Evolutionary conservation across 2,113 vertebrate species (phyloP).

Genomic region (Nothocercus nigrocapillus): DNA sequence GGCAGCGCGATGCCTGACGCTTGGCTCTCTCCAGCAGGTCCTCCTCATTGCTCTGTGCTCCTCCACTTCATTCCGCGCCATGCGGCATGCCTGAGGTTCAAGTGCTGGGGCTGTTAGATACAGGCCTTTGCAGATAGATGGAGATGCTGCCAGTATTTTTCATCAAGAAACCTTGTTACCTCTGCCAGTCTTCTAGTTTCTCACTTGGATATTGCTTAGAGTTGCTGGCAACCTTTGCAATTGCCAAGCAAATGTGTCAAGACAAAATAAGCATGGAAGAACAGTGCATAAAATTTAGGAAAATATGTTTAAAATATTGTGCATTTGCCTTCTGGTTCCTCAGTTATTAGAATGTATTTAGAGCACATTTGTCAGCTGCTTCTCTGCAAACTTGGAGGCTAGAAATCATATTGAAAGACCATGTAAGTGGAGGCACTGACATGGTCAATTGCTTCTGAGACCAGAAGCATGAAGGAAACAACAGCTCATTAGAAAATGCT

Average conservation of each 20-base stretch:
- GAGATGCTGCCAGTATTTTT: background rate
- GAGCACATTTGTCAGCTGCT: slow-evolving; percentile 34
- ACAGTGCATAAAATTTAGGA: background rate
- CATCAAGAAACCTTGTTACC: slow-evolving; percentile 11
- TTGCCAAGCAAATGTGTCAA: slow-evolving; percentile 57
- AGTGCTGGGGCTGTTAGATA: background rate
- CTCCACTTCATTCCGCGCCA: background rate
- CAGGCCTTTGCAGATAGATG: background rate
- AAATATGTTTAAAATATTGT: slow-evolving; percentile 52
- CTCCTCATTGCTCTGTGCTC: background rate
- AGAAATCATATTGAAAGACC: background rate
- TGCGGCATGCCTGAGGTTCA: background rate
- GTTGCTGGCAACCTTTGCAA: slow-evolving; percentile 49
- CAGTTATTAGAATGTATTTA: slow-evolving; percentile 14
- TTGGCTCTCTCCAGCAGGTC: background rate
- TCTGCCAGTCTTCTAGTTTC: slow-evolving; percentile 34
- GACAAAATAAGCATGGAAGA: slow-evolving; percentile 42
- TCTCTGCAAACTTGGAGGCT: background rate
- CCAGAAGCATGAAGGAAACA: background rate
- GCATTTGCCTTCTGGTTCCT: slow-evolving; percentile 56
- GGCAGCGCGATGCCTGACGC: background rate
- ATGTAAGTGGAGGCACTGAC: background rate
- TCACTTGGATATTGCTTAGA: slow-evolving; percentile 29
- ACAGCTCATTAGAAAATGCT: background rate
- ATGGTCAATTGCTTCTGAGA: background rate